Conservation (phyloP, 2,888 invertebrate genomes). For the Zelleria hepariella region DNA sequence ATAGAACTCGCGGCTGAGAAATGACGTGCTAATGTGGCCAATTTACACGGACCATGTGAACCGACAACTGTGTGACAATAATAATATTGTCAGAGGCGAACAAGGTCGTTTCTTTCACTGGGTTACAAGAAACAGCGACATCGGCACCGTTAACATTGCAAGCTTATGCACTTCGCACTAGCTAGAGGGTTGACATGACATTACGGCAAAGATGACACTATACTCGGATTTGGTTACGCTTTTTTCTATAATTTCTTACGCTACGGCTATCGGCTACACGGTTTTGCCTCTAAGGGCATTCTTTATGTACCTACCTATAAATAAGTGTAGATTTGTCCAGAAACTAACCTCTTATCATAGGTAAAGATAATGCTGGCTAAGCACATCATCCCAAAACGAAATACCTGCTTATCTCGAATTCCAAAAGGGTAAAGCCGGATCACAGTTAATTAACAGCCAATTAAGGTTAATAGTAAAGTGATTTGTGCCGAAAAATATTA, state of each 20-base stretch:
- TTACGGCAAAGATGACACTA: no score
- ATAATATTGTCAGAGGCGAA: background rate
- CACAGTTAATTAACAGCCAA: background rate
- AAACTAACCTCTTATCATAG: no score
- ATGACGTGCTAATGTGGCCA: background rate
- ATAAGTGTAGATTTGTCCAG: no score
- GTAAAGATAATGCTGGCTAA: no score
- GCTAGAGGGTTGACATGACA: no score
- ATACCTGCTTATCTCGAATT: background rate
- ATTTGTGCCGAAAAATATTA: background rate
- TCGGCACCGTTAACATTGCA: no score
- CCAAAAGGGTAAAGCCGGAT: background rate
- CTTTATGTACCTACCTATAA: no score
- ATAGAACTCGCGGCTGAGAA: background rate
- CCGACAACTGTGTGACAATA: background rate
- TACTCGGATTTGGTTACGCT: no score
- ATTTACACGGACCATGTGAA: background rate
- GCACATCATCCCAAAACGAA: background rate
- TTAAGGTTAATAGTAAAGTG: background rate
- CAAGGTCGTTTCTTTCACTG: background rate
- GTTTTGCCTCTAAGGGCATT: no score
- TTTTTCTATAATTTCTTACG: no score
- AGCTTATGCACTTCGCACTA: no score
- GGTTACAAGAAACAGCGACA: background rate
- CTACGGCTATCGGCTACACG: no score